Percentiles rank a stretch among this genome's conserved stretches.
Evolutionary conservation across 2,113 vertebrate species (phyloP).

Genomic region (Bubalus kerabau): DNA sequence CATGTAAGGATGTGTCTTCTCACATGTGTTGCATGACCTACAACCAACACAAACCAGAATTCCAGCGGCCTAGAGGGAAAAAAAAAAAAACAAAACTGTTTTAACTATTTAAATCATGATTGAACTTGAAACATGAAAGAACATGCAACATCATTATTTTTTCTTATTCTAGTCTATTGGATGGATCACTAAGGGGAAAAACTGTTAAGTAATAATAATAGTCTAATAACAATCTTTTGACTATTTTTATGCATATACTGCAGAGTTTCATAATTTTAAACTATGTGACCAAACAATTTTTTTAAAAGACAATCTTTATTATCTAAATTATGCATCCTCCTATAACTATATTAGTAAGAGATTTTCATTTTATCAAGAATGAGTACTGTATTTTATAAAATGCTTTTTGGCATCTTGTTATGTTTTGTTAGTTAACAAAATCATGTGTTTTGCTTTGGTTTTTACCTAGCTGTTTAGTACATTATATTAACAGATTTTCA

Average conservation of each 20-base stretch:
- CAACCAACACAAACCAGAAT: not conserved
- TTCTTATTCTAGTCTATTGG: not conserved
- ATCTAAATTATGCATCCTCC: not conserved
- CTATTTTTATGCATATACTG: not conserved
- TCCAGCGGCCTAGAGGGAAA: not conserved
- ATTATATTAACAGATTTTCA: not conserved
- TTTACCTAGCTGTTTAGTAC: not conserved
- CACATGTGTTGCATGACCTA: not conserved
- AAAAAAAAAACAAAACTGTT: not conserved
- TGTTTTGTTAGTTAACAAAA: not conserved
- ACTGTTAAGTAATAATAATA: not conserved
- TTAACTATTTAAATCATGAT: not conserved
- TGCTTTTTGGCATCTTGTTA: not conserved
- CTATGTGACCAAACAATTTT: not conserved
- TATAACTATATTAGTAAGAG: not conserved
- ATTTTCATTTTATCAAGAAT: not conserved
- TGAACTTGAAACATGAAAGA: not conserved
- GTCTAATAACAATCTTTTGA: not conserved
- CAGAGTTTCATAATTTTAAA: not conserved
- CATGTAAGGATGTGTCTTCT: not conserved
- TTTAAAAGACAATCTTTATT: not conserved
- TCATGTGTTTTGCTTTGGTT: not conserved
- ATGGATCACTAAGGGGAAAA: not conserved
- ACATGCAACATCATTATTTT: not conserved
- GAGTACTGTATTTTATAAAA: not conserved